Conservation (phyloP, 2,113 vertebrate species). For the Merops nubicus region DNA sequence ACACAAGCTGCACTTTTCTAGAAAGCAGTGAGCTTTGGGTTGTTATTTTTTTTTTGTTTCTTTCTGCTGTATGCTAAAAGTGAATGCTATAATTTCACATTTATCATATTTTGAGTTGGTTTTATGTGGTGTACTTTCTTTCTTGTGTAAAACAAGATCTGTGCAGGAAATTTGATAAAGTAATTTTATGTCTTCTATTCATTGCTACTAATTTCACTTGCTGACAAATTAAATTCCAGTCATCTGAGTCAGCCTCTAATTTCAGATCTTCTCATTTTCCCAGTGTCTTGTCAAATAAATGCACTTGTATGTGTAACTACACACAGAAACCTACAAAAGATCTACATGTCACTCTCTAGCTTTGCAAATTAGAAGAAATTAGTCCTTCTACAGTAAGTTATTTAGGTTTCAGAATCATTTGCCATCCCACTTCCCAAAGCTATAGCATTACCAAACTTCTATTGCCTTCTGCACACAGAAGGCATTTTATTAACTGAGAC, state of each 20-base stretch:
- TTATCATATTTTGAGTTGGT: neutral
- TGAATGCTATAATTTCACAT: neutral
- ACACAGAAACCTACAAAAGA: conserved; percentile 20
- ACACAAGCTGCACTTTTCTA: neutral
- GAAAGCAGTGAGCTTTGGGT: neutral
- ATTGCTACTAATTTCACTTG: conserved; percentile 14
- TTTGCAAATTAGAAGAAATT: conserved; percentile 18
- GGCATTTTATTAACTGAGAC: neutral
- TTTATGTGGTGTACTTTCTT: neutral
- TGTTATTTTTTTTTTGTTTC: neutral
- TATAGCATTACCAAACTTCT: neutral
- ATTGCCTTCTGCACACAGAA: neutral
- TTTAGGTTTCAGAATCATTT: conserved; percentile 15
- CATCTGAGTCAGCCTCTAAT: conserved; percentile 45
- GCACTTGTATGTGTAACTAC: neutral
- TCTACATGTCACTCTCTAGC: neutral
- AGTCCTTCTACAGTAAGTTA: conserved; percentile 21
- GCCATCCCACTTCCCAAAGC: conserved; percentile 4
- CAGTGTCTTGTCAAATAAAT: neutral
- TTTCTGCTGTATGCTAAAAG: neutral
- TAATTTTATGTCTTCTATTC: conserved; percentile 34
- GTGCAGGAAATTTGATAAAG: conserved; percentile 26
- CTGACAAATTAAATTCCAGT: conserved; percentile 32
- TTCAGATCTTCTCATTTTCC: conserved; percentile 59
- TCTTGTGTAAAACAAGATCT: conserved; percentile 10